These are phyloP conservation scores for Gobio occitaniae DNA, from an alignment of 2,797 vertebrate genomes.

Conservation along the genomic window DNA sequence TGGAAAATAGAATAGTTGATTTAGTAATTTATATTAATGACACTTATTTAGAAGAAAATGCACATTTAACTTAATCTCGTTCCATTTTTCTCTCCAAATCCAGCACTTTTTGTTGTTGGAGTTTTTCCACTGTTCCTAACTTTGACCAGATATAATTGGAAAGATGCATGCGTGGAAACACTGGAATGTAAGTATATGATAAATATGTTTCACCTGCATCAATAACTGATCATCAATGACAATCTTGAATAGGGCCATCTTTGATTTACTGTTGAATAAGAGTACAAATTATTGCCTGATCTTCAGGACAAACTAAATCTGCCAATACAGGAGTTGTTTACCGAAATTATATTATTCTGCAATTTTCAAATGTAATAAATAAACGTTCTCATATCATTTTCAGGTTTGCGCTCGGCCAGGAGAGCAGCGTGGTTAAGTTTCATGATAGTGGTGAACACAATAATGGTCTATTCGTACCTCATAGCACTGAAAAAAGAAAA, in stretches of 20 bases:
- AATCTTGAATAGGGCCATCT: too few relatives aligned
- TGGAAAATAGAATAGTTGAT: too few relatives aligned
- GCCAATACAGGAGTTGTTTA: too few relatives aligned
- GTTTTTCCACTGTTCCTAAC: slow-evolving; percentile 19
- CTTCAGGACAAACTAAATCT: too few relatives aligned
- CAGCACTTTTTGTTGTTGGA: slow-evolving; percentile 18
- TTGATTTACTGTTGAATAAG: too few relatives aligned
- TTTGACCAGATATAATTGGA: slow-evolving; percentile 9
- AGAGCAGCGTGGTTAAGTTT: neutral
- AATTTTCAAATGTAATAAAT: too few relatives aligned
- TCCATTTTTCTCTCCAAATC: neutral
- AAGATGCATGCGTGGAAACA: neutral
- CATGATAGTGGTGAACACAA: neutral
- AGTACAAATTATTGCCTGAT: too few relatives aligned
- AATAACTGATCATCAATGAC: too few relatives aligned
- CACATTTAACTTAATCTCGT: too few relatives aligned
- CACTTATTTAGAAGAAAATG: too few relatives aligned
- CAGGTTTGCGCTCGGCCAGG: neutral
- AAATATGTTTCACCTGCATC: neutral
- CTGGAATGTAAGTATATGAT: neutral
- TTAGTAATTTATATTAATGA: too few relatives aligned
- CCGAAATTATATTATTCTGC: too few relatives aligned
- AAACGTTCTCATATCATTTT: neutral
- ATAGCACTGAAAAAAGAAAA: neutral
- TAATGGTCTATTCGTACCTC: neutral